Evolutionary conservation across 2,888 invertebrate species (phyloP), one percentile per base, ranked within the genome.

Genomic region (Plutella xylostella): DNA sequence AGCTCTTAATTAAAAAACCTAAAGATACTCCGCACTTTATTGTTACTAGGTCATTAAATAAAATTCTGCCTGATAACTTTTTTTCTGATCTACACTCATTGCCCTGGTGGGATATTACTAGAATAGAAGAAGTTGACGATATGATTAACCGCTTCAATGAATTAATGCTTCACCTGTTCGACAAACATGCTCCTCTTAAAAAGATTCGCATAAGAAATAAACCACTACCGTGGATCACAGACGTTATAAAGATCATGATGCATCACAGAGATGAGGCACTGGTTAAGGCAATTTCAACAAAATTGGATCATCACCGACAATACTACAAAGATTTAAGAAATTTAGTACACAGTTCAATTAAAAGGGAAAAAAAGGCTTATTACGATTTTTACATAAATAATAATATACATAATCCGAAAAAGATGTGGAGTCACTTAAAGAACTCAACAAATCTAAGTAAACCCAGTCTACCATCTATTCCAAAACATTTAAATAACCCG

Each of bases 231-330:
- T 41, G 41, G 41, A 17, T 41, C 7, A 41, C 41, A 11, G 41
- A 41, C 17, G 28, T 28, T 12, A 30, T 41, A 7, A 41, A 30
- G 15, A 28, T 41, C 6, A 41, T 41, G 41, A 41, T 41, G 41
- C 11, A 15, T 6, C 12, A 14, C 12, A 39, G 21, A 21, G 21
- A 41, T 18, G 28, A 41, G 17, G 41, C 41, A 5, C 18, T 6
- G 12, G 17, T n/a, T 4, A 15, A 22, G 15, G 21, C 19, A 22
- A n/a, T 34, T 9, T 9, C 5, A 5, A 35, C 43, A 15, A 43
- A 35, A 17, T 7, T 18, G 3, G 21, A 35, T 11, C 17, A 15
- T 4, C 35, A 34, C 15, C 12, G 15, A n/a, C 4, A 20, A 35
- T 25, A 35, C 11, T 43, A 17, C 22, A 21, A 17, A 25, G 25